Percentiles rank a stretch among this genome's conserved stretches.
Evolutionary conservation across 2,888 invertebrate genomes (phyloP).

Genomic region (Cataglyphis albicans): DNA sequence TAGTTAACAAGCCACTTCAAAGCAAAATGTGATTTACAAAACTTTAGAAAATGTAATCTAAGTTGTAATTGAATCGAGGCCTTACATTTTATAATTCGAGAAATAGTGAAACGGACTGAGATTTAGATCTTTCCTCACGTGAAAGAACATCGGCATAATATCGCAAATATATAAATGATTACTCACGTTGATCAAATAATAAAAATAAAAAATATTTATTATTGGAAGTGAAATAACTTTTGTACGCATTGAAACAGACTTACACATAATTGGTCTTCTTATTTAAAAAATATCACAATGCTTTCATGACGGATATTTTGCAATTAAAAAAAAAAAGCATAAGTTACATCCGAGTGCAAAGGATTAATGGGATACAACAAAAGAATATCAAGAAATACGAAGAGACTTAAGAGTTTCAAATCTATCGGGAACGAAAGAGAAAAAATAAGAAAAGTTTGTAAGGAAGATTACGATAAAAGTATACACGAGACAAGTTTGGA

Average conservation of each 20-base stretch:
- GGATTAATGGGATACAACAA: conserved; percentile 20
- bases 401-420: conserved; percentile 20
- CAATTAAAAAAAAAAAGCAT: conserved; percentile 17
- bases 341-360: conserved; percentile 41
- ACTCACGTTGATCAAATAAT: conserved; percentile 1
- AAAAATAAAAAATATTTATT: conserved; percentile 23
- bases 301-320: conserved; percentile 21
- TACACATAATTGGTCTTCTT: conserved; percentile 26
- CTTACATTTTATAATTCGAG: conserved; percentile 70
- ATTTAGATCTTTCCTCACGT: not conserved
- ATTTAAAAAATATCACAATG: not conserved
- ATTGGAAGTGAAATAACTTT: not conserved
- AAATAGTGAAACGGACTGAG: conserved; percentile 40
- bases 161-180: conserved; percentile 7
- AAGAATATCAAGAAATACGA: conserved; percentile 5
- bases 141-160: not conserved
- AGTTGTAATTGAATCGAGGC: conserved; percentile 74
- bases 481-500: conserved; percentile 7
- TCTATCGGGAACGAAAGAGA: conserved; percentile 20
- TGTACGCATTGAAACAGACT: not conserved
- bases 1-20: conserved; percentile 42
- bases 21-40: conserved; percentile 68
- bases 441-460: conserved; percentile 9
- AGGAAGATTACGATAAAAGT: conserved; percentile 9
- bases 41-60: conserved; percentile 74